Base-by-base conservation (phyloP, 2,113 vertebrate species). In the Desmodus rotundus region DNA sequence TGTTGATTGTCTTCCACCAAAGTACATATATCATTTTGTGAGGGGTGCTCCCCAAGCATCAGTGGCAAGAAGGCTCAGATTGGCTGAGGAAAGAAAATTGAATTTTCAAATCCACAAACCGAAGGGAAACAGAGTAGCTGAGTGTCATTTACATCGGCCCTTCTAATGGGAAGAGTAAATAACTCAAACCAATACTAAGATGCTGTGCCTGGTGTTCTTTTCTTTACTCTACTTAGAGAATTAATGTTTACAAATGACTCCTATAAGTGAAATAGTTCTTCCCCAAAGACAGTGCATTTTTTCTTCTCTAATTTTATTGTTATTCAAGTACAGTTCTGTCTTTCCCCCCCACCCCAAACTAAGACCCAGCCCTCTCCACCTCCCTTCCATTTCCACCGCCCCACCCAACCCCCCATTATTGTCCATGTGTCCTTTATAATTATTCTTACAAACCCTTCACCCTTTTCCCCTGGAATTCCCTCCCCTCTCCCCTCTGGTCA, bases 61-160 rank as follows among this genome's bases (percentile, higher is more conserved):
- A 76, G 19, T 7, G 17, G 7, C 12, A 56, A 80, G 74, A 93
- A 41, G 45, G 20, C 38, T 91, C 31, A 10, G 6, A 82, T 58
- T 92, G 36, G 47, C 68, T 36, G 15, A 12, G 47, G 8, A 93
- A 90, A 89, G 47, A 93, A 94, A 97, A 95, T 83, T 89, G 50
- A 96, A 89, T 81, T 95, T 95, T 84, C 72, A 87, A 94, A 92
- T 65, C 26, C 76, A 81, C 14, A 85, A 77, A 61, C 5, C 43
- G 24, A 47, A 82, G 22, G 38, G 65, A 28, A 76, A 78, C 45
- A 92, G 22, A 92, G 70, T 84, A 67, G 80, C 36, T 0, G 5
- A 87, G 41, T 89, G 14, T 50, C 31, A 56, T 33, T 94, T 96
- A 50, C 43, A 58, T 22, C 68, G 70, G 22, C 45, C 54, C 67